phyloP scores from a whole-genome alignment of 2,797 vertebrate genomes.

The Myotis vivesi region DNA sequence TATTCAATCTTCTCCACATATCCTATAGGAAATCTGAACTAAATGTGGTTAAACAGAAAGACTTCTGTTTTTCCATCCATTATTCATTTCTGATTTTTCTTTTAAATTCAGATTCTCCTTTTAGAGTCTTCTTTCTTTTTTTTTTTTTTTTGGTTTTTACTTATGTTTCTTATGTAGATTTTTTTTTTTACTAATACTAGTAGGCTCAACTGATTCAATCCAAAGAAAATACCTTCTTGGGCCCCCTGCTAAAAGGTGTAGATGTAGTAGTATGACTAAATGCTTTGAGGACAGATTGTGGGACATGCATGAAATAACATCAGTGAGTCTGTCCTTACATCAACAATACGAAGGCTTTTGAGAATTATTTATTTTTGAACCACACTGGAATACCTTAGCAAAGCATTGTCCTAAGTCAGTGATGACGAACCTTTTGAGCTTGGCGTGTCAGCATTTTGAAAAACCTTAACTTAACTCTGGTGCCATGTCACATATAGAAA shows the following conservation, averaged over 20 bases:
- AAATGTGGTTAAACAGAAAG: neutral
- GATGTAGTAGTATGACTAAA: neutral
- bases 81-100: neutral
- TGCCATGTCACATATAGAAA: too few relatives aligned
- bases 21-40: neutral
- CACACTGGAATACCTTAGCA: neutral
- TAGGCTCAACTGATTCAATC: neutral
- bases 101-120: neutral
- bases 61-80: conserved; percentile 2
- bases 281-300: neutral
- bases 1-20: neutral
- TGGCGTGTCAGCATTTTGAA: too few relatives aligned
- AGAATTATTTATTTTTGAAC: conserved; percentile 11
- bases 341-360: neutral
- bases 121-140: neutral
- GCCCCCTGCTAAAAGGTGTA: neutral
- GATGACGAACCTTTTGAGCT: too few relatives aligned
- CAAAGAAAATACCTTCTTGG: neutral
- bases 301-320: neutral
- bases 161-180: neutral
- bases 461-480: too few relatives aligned
- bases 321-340: neutral
- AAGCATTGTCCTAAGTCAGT: neutral
- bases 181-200: neutral
- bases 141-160: neutral